These are phyloP conservation scores for Fundulus diaphanus DNA, from an alignment of 2,797 vertebrate species.

Conservation along the genomic window DNA sequence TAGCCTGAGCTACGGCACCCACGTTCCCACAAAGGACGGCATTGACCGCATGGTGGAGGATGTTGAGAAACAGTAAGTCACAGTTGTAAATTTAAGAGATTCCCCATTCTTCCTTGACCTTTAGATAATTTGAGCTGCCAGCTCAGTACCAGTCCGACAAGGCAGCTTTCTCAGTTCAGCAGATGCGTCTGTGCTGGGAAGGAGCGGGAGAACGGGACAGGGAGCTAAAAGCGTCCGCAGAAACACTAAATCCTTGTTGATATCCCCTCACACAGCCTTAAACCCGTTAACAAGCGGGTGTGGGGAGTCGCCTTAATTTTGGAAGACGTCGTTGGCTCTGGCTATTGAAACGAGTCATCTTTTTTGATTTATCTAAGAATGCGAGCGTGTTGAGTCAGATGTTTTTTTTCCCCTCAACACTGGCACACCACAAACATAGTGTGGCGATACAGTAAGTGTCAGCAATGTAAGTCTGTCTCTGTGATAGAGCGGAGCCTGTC, in stretches of 20 bases:
- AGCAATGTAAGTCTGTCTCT: background rate
- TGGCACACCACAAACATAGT: slow-evolving; percentile 27
- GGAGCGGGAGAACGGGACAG: background rate
- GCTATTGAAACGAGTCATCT: background rate
- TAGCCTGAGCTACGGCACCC: slow-evolving; percentile 93
- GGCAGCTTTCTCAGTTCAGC: background rate
- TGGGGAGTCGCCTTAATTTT: background rate
- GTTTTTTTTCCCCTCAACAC: background rate
- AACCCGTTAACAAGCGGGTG: slow-evolving; percentile 1
- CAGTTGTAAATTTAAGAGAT: background rate
- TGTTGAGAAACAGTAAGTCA: slow-evolving; percentile 96
- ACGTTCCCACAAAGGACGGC: slow-evolving; percentile 89
- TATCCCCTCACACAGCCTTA: background rate
- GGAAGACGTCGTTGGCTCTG: slow-evolving; percentile 16
- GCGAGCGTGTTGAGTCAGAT: slow-evolving; percentile 20
- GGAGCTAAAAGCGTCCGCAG: background rate
- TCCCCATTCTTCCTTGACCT: background rate
- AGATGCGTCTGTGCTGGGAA: background rate
- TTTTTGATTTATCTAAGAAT: slow-evolving; percentile 11
- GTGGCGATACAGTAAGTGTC: slow-evolving; percentile 12
- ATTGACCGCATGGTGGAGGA: slow-evolving; percentile 95
- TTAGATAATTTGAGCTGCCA: slow-evolving; percentile 1
- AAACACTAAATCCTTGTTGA: slow-evolving; percentile 1
- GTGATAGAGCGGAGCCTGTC: slow-evolving; percentile 16
- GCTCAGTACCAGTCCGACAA: background rate